Evolutionary conservation across 2,797 vertebrate genomes (phyloP).

Genomic region (Chromobotia macracanthus): DNA sequence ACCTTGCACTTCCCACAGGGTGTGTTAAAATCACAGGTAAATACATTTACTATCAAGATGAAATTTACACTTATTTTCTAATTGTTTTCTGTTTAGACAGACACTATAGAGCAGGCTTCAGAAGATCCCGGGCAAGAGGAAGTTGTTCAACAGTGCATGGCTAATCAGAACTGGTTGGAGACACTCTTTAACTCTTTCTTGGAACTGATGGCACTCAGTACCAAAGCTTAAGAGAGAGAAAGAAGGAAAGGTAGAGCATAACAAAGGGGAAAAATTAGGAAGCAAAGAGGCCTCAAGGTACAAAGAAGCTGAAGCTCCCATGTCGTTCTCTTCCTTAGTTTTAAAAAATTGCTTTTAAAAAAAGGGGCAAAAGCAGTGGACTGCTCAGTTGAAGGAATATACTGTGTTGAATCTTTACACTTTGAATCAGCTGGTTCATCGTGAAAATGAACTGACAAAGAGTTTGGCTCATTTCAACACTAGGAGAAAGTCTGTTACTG

Average conservation of each 20-base stretch:
- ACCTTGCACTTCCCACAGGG: background rate
- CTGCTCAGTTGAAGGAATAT: conserved; percentile 30
- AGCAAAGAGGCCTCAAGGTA: conserved; percentile 22
- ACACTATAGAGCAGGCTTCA: conserved; percentile 88
- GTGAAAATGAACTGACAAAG: conserved; percentile 57
- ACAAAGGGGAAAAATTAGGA: conserved; percentile 24
- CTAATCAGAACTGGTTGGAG: conserved; percentile 93
- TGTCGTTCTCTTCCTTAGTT: conserved; percentile 33
- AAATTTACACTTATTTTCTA: background rate
- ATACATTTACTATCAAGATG: background rate
- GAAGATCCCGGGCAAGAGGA: conserved; percentile 94
- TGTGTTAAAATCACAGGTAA: background rate
- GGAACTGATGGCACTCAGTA: conserved; percentile 89
- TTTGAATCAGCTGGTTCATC: conserved; percentile 13
- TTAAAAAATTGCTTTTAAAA: conserved; percentile 30
- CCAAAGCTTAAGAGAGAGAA: conserved; percentile 70
- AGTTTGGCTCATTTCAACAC: conserved; percentile 68
- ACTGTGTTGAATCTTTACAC: conserved; percentile 30
- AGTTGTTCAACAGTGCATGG: conserved; percentile 95
- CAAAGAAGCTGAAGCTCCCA: conserved; percentile 36
- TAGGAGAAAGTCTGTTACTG: conserved; percentile 79
- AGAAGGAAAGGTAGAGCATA: conserved; percentile 51
- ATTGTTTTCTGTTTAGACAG: conserved; percentile 75
- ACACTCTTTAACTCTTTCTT: conserved; percentile 92
- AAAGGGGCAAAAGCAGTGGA: conserved; percentile 2